Evolutionary conservation across 2,888 invertebrate species (phyloP), one percentile per base, ranked within the genome.

Genomic region (Eupithecia exiguata): DNA sequence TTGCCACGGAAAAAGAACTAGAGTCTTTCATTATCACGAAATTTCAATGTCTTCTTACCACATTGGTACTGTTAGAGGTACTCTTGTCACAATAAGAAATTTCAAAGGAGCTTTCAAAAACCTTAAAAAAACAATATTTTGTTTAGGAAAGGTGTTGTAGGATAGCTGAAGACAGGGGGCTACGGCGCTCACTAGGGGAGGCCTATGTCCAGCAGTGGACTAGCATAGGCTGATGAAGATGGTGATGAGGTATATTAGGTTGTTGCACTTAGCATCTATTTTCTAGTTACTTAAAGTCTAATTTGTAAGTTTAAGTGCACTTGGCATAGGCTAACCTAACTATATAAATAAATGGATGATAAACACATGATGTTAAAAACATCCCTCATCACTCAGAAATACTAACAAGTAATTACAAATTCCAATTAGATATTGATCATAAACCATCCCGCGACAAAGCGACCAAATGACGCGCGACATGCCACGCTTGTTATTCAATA

Each of bases 401-500:
- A 49, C 46, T 21, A 63, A 61, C 38, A 69, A 67, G 66, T 75
- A 79, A 80, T 81, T 80, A 80, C 80, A 78, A 81, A 82, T 81
- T 82, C 79, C 78, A 74, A 80, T 78, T 76, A 77, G 68, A 72
- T 73, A 75, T 76, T 40, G 69, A 74, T 74, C 75, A 72, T 76
- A 76, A 73, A 75, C 69, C 69, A 69, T 69, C 68, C 75, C 67
- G 74, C 76, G 78, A 77, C 78, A 79, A 77, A 73, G 72, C 77
- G 72, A 71, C 81, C 79, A 81, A 82, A 83, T 83, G 81, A 79
- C 77, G 78, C 76, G 77, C 84, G 84, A 85, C 91, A 90, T 87
- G 86, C 90, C 90, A 84, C 90, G 84, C 90, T 93, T 92, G 93
- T 92, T 94, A 94, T 94, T 94, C 92, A 94, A 94, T 94, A 93